Evolutionary conservation across 1,140 invertebrate species (phyloP), one percentile per base, ranked within the genome.

Genomic region (Drosophila eugracilis): DNA sequence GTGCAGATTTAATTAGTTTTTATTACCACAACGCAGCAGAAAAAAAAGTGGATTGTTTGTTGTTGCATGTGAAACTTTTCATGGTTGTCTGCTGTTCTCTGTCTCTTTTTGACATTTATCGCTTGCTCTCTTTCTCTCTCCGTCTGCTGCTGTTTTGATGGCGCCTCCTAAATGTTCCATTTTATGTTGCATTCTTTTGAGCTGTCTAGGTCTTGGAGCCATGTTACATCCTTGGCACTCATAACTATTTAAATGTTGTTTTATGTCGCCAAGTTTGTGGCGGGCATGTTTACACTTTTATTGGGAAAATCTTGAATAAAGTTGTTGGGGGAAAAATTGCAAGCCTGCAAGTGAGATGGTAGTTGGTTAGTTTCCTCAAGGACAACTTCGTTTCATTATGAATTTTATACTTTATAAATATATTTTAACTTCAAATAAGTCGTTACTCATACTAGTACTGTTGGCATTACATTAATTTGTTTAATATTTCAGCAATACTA

Each of bases 1-100:
- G 67, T 77, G 52, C 73, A 86, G 81, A 85, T 85, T 85, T 85
- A 85, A 85, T 85, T 85, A 85, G 80, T 80, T 85, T 85, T 85
- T 85, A 85, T 85, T 85, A 69, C 81, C 65, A 70, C 69, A 78
- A 73, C 69, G 67, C 30, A 55, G 41, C 26, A 48, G 36, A 54
- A 72, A 60, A 32, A 44, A n/a, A 57, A 10, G 14, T 17, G 7
- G 48, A 58, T 53, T 30, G 58, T 45, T 81, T 52, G 54, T 52
- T 66, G 54, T 49, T 58, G 72, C 72, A 73, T 76, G 78, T 75
- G 79, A 44, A 67, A 69, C 44, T 69, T 73, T 74, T 81, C 70
- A 66, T 60, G 42, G 49, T 42, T 67, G 62, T 72, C 32, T 69
- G 63, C 34, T 41, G 17, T 37, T 52, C 24, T 41, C 32, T 10